Percentiles rank a stretch among this genome's conserved stretches.
Conservation (phyloP, 2,113 vertebrate species). For the Albula glossodonta region DNA sequence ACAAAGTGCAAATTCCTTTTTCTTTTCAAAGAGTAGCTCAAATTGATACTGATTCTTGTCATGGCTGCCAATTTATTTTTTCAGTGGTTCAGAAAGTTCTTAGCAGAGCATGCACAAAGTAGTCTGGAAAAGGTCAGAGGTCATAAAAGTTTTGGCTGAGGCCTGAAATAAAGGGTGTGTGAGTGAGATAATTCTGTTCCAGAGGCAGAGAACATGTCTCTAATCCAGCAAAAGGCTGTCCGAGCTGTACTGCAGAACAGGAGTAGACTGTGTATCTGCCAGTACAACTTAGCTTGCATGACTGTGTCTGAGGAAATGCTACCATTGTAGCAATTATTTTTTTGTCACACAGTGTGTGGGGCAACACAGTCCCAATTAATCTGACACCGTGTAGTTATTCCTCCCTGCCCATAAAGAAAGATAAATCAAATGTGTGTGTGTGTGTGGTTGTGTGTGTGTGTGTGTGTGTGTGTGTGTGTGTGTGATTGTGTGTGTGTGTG, state of each 20-base stretch:
- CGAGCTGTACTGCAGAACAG: not conserved
- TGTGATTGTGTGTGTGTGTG: not conserved
- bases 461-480: not conserved
- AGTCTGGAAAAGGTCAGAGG: too few species aligned
- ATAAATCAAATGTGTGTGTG: not conserved
- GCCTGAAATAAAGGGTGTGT: not conserved
- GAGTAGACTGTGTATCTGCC: not conserved
- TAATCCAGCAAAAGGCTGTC: not conserved
- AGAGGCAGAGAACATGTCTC: not conserved
- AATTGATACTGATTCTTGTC: too few species aligned
- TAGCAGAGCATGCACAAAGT: too few species aligned
- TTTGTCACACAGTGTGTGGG: conserved; percentile 40
- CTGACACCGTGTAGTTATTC: conserved; percentile 37
- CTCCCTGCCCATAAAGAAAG: conserved; percentile 43
- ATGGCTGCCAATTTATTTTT: too few species aligned
- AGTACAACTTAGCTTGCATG: conserved; percentile 9
- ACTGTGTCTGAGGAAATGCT: conserved; percentile 50
- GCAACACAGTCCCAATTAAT: conserved; percentile 35
- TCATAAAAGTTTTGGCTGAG: not conserved
- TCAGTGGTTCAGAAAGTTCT: too few species aligned
- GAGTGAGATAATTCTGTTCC: not conserved
- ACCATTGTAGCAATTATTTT: conserved; percentile 57
- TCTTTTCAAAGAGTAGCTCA: too few species aligned
- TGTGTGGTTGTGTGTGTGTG: too few species aligned
- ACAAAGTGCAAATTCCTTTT: too few species aligned